These are phyloP conservation scores for Emmelina monodactyla DNA, from an alignment of 2,888 invertebrate genomes.

Conservation along the genomic window DNA sequence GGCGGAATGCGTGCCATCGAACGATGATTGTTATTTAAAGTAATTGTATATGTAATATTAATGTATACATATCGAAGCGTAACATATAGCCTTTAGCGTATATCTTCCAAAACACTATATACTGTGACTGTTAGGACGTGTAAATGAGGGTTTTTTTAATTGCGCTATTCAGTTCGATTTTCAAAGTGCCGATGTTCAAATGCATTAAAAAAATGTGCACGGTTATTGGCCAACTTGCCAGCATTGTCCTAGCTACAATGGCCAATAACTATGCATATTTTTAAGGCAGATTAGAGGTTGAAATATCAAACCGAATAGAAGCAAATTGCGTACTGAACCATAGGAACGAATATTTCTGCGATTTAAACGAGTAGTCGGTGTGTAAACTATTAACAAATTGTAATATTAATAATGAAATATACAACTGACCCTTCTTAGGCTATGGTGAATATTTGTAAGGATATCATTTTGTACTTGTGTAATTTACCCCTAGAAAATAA, in stretches of 20 bases:
- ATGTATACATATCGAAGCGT: constrained; percentile 58
- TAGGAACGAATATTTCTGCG: no score
- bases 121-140: constrained; percentile 6
- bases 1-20: constrained; percentile 56
- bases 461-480: constrained; percentile 67
- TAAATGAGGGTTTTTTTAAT: not conserved
- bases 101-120: constrained; percentile 58
- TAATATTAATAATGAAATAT: constrained; percentile 47
- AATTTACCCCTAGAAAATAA: constrained; percentile 60
- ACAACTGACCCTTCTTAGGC: constrained; percentile 60
- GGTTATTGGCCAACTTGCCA: no score
- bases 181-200: not conserved
- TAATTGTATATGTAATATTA: constrained; percentile 34
- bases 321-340: not conserved
- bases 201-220: no score
- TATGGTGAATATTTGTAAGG: constrained; percentile 57
- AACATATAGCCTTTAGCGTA: constrained; percentile 62
- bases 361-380: constrained; percentile 27
- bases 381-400: constrained; percentile 41
- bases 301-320: not conserved
- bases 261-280: not conserved
- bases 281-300: not conserved
- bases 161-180: not conserved
- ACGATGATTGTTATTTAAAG: constrained; percentile 46
- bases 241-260: no score